Evolutionary conservation across 2,888 invertebrate genomes (phyloP), one percentile per base, ranked within the genome.

Genomic region (Tetragonisca angustula): DNA sequence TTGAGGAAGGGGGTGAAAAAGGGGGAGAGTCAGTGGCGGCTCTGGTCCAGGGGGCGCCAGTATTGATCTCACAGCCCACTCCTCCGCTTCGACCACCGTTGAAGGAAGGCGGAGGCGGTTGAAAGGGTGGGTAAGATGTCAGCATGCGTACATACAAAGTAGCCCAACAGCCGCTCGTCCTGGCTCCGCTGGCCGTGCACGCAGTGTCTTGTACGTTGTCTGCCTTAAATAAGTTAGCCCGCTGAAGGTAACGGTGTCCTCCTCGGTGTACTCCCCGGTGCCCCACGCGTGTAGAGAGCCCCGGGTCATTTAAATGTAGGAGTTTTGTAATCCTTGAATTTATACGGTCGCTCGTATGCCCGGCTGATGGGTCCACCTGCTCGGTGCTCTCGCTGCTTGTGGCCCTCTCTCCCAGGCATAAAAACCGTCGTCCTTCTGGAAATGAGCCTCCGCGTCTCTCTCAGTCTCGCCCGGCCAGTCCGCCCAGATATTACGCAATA

Each of bases 121-220:
- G 90, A 88, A 90, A 90, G 92, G 93, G 91, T 91, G 93, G 93
- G 92, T 94, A 94, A 94, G 94, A 94, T 94, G 93, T 93, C 93
- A 92, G 94, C 93, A 91, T 94, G 94, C 93, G 94, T 94, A 94
- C 94, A 94, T 94, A 94, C 94, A 94, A 94, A 94, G 94, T 94
- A 94, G 94, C 93, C 93, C 90, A 89, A 81, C 81, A 43, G 43
- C 43, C 43, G 85, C 82, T 84, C 74, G 83, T 78, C 84, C 81
- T 76, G 72, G 43, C 84, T 81, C 65, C 65, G 77, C 83, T 70
- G 52, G 75, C 76, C 82, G 73, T 81, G 70, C 81, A 85, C 83
- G 86, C 83, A 68, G 56, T 77, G 78, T 85, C 86, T 82, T 84
- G 83, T 89, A 86, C 89, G 79, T 84, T 84, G 88, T 81, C 87